phyloP scores from a whole-genome alignment of 23 tunicate genomes.

The Trididemnum clinides region DNA sequence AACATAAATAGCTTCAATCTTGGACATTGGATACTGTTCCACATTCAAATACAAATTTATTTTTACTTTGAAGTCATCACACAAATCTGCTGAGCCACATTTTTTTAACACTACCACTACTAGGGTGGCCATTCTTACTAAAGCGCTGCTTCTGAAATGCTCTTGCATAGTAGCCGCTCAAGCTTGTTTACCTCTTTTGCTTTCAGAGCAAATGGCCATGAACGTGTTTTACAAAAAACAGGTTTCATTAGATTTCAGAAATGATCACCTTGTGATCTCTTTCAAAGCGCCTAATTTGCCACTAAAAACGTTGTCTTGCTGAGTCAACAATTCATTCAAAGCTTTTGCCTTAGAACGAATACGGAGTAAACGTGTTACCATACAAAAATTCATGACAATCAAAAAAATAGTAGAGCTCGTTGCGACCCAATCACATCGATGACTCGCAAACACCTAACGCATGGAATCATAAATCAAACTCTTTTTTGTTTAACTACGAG shows the following conservation, averaged over 20 bases:
- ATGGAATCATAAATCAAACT: too few species aligned
- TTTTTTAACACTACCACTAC: neutral
- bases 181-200: neutral
- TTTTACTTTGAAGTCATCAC: neutral
- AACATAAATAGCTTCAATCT: neutral
- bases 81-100: neutral
- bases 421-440: neutral
- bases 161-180: neutral
- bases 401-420: neutral
- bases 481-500: too few species aligned
- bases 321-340: neutral
- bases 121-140: neutral
- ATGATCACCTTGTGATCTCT: neutral
- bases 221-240: neutral
- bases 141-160: neutral
- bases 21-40: conserved; percentile 6
- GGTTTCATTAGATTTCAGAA: neutral
- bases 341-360: neutral
- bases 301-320: neutral
- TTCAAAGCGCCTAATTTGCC: neutral
- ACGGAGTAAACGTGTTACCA: neutral
- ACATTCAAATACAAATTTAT: neutral
- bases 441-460: too few species aligned
- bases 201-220: neutral
- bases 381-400: neutral